phyloP scores from a whole-genome alignment of 2,113 vertebrate genomes.

The Seriola dumerili region DNA sequence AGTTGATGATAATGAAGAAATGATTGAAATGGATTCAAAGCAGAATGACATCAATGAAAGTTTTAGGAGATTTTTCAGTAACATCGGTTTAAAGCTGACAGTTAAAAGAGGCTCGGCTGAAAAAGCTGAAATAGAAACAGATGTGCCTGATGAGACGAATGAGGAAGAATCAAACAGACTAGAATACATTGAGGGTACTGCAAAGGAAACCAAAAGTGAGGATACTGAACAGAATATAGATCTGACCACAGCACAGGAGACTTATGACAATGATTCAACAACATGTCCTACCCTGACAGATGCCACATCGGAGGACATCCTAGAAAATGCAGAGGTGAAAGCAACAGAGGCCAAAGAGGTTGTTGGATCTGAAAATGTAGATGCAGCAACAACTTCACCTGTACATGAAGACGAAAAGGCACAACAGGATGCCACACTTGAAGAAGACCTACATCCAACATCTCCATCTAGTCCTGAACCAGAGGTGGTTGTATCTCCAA shows the following conservation, averaged over 20 bases:
- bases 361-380: constrained; percentile 60
- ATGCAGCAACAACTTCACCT: constrained; percentile 32
- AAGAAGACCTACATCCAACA: constrained; percentile 37
- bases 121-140: constrained; percentile 82
- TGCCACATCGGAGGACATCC: constrained; percentile 42
- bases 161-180: constrained; percentile 67
- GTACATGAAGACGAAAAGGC: constrained; percentile 34
- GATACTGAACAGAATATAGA: constrained; percentile 30
- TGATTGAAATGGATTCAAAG: constrained; percentile 77
- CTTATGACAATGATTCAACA: constrained; percentile 63
- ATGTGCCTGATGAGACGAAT: constrained; percentile 81
- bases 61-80: constrained; percentile 93
- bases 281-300: constrained; percentile 65
- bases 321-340: constrained; percentile 58
- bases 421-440: constrained; percentile 3
- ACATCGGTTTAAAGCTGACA: constrained; percentile 92
- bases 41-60: constrained; percentile 87
- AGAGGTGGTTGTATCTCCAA: constrained; percentile 84
- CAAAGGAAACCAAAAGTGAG: constrained; percentile 35
- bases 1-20: constrained; percentile 69
- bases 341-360: constrained; percentile 64
- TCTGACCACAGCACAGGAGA: constrained; percentile 42
- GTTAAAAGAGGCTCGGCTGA: constrained; percentile 90
- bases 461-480: constrained; percentile 74
- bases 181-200: constrained; percentile 48